Evolutionary conservation across 2,113 vertebrate genomes (phyloP).

Genomic region (Vulpes ferrilata): DNA sequence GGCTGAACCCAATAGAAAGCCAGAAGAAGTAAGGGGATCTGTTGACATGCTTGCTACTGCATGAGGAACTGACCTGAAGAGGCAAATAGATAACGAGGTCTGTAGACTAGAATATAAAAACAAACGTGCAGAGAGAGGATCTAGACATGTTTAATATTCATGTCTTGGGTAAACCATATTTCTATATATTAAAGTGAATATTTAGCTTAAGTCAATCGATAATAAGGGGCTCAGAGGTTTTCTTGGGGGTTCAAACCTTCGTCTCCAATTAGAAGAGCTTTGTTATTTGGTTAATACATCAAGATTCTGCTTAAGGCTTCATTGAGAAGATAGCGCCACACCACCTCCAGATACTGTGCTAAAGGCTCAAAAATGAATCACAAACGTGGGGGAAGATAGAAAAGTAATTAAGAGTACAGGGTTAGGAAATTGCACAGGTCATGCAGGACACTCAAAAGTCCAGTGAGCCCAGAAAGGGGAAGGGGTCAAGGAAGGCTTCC

Average conservation of each 20-base stretch:
- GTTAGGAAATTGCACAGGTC: not conserved
- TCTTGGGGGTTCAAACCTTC: not conserved
- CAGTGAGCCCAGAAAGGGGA: not conserved
- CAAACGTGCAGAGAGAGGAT: not conserved
- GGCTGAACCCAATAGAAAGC: not conserved
- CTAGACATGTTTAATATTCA: not conserved
- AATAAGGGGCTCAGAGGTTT: not conserved
- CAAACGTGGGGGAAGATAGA: not conserved
- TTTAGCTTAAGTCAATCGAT: not conserved
- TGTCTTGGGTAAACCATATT: not conserved
- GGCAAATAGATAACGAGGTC: not conserved
- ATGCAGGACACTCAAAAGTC: not conserved
- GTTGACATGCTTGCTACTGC: not conserved
- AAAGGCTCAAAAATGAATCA: not conserved
- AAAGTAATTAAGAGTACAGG: not conserved
- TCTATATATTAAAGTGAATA: not conserved
- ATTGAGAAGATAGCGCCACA: not conserved
- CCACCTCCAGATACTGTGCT: not conserved
- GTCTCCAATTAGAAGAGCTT: not conserved
- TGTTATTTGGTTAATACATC: not conserved
- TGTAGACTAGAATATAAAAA: constrained; percentile 44
- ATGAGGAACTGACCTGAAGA: not conserved
- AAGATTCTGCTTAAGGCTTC: not conserved
- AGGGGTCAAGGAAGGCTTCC: not conserved
- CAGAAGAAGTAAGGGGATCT: not conserved